Evolutionary conservation across 2,888 invertebrate genomes (phyloP).

Genomic region (Macrostomum cliftonense): DNA sequence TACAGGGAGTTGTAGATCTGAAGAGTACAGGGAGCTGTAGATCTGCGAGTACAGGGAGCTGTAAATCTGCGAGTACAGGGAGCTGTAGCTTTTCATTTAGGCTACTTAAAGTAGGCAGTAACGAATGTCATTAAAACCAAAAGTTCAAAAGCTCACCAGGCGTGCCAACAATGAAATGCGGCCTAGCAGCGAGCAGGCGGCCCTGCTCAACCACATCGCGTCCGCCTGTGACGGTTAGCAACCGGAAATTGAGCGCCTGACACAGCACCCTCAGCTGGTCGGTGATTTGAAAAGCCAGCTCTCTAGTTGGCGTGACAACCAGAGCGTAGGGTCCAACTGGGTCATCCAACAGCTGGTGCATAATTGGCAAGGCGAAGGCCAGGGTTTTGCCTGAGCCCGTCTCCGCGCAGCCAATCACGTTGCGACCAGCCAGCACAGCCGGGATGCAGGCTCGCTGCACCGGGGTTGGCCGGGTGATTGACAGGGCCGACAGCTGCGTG

Average conservation of each 20-base stretch:
- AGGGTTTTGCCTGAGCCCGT: slow-evolving; percentile 96
- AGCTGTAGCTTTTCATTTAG: too few species aligned
- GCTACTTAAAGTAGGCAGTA: too few species aligned
- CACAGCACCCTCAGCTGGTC: slow-evolving; percentile 85
- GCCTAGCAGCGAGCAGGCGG: not conserved
- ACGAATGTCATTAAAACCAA: not conserved
- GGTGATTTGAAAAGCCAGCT: slow-evolving; percentile 51
- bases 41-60: too few species aligned
- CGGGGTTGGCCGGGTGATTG: slow-evolving; percentile 22
- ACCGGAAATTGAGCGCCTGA: slow-evolving; percentile 61
- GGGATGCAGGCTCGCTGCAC: slow-evolving; percentile 34
- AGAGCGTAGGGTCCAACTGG: slow-evolving; percentile 88
- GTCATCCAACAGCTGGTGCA: slow-evolving; percentile 74
- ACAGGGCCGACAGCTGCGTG: too few species aligned
- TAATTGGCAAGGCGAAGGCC: slow-evolving; percentile 80
- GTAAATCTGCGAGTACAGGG: too few species aligned
- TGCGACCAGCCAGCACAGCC: slow-evolving; percentile 42
- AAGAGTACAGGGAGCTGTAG: too few species aligned
- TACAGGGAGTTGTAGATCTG: too few species aligned
- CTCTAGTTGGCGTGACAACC: slow-evolving; percentile 69
- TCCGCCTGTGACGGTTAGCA: slow-evolving; percentile 77
- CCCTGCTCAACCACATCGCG: slow-evolving; percentile 36
- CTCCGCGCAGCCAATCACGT: slow-evolving; percentile 86
- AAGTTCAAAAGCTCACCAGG: not conserved
- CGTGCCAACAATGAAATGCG: not conserved